Evolutionary conservation across 2,888 invertebrate genomes (phyloP).

Genomic region (Sinelater perroti): DNA sequence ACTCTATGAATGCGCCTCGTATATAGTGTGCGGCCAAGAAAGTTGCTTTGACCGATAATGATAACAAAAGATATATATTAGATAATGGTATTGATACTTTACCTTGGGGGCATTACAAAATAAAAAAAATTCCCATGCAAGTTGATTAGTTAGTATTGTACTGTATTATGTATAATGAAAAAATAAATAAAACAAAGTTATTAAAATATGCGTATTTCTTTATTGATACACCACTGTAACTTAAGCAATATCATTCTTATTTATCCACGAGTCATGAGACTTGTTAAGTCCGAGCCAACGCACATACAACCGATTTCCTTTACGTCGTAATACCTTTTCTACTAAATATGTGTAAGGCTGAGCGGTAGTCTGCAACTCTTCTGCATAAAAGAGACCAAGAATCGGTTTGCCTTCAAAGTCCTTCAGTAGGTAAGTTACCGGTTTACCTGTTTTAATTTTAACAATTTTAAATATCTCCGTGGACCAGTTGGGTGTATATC

Average conservation of each 20-base stretch:
- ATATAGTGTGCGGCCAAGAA: no score
- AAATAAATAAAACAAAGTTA: no score
- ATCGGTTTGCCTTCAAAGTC: constrained; percentile 46
- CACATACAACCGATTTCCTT: constrained; percentile 44
- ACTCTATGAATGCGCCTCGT: no score
- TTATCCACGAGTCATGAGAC: background rate
- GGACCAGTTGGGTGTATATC: constrained; percentile 52
- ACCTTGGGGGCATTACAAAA: constrained; percentile 9
- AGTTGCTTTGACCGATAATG: constrained; percentile 3
- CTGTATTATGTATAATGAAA: no score
- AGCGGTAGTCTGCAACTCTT: constrained; percentile 42
- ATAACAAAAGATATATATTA: constrained; percentile 5
- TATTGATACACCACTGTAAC: no score
- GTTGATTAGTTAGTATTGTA: no score
- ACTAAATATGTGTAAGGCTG: constrained; percentile 48
- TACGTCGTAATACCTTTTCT: constrained; percentile 48
- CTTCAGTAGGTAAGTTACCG: constrained; percentile 48
- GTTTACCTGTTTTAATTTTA: constrained; percentile 48
- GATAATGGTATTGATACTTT: constrained; percentile 34
- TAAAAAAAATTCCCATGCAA: no score
- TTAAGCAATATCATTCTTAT: background rate
- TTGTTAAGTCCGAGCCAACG: constrained; percentile 42
- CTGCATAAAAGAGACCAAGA: constrained; percentile 47
- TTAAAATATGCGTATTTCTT: no score
- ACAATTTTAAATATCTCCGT: constrained; percentile 52